Percentiles rank a stretch among this genome's conserved stretches.
Conservation (phyloP, 2,113 vertebrate species). For the Sminthopsis crassicaudata region DNA sequence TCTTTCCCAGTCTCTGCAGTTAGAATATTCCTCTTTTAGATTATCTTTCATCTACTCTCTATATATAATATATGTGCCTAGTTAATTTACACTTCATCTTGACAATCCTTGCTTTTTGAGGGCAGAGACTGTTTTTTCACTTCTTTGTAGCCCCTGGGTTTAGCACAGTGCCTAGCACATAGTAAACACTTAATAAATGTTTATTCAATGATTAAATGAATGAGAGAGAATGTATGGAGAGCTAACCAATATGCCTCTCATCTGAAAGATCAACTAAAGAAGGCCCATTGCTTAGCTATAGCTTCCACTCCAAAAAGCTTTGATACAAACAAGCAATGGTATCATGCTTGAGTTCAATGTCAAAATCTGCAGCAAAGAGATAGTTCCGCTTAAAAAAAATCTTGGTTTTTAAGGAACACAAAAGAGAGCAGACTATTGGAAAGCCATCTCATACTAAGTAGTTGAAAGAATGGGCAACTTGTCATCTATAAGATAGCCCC, state of each 20-base stretch:
- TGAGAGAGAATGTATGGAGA: background rate
- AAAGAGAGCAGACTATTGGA: background rate
- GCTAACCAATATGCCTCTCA: background rate
- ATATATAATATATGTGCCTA: background rate
- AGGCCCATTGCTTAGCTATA: background rate
- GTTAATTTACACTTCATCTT: too few species aligned
- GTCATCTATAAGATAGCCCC: background rate
- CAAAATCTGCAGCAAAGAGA: background rate
- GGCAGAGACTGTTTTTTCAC: background rate
- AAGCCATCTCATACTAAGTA: slow-evolving; percentile 3
- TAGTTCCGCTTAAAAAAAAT: background rate
- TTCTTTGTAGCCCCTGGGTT: background rate
- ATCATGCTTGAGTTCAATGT: background rate
- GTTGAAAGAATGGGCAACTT: background rate
- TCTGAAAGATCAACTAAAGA: background rate
- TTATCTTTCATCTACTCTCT: background rate
- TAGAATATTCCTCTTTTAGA: background rate
- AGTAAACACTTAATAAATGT: background rate
- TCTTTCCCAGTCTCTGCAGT: background rate
- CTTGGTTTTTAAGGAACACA: background rate
- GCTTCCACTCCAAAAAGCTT: background rate
- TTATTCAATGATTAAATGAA: background rate
- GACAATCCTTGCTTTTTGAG: background rate
- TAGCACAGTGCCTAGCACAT: background rate
- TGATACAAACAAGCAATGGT: background rate